These are phyloP conservation scores for Gopherus evgoodei DNA, from an alignment of 2,113 vertebrate species.

Conservation along the genomic window DNA sequence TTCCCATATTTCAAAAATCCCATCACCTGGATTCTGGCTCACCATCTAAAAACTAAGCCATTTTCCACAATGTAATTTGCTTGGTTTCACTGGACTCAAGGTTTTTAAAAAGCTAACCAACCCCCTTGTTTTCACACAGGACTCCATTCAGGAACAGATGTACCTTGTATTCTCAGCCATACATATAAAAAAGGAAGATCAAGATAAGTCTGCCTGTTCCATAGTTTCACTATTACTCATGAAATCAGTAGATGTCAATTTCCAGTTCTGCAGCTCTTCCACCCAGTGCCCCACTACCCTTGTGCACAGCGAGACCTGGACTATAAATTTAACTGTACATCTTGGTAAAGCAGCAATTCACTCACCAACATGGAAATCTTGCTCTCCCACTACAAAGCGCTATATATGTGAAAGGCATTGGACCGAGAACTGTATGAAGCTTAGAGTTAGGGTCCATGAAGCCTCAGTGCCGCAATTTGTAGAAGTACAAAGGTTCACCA, in stretches of 20 bases:
- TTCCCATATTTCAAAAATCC: not conserved
- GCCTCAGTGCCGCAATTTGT: not conserved
- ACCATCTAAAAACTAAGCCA: not conserved
- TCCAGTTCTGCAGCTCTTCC: not conserved
- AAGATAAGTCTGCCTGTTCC: not conserved
- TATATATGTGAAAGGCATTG: not conserved
- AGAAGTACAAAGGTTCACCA: not conserved
- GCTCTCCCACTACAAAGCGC: not conserved
- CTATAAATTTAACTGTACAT: not conserved
- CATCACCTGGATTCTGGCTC: not conserved
- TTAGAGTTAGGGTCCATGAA: not conserved
- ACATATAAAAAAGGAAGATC: not conserved
- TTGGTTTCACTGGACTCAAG: not conserved
- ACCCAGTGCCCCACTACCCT: not conserved
- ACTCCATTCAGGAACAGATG: not conserved
- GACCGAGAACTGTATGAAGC: not conserved
- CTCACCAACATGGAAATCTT: too few species aligned
- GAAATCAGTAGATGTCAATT: not conserved
- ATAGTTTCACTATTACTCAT: not conserved
- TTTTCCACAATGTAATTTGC: not conserved
- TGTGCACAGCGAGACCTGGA: not conserved
- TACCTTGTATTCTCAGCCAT: not conserved
- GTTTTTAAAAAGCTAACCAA: not conserved
- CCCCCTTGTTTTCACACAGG: slow-evolving; percentile 15
- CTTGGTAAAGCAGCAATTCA: not conserved